Base-by-base conservation (phyloP, 2,888 invertebrate species). In the Macaria liturata region DNA sequence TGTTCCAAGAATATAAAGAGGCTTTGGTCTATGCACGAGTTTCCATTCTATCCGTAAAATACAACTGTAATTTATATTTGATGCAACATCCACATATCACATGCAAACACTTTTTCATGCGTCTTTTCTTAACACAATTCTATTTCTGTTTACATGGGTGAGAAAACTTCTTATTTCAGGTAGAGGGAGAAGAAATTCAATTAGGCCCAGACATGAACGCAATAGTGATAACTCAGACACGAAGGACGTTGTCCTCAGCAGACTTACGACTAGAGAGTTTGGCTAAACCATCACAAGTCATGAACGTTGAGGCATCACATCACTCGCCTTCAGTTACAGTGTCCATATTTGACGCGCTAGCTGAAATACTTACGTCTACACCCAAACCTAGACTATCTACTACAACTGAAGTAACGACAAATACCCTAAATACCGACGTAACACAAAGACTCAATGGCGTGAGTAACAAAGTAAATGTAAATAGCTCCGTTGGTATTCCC, bases 261-360 rank as follows among this genome's bases (percentile, higher is more conserved):
- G 87, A 91, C 72, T 83, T 92, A 72, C 86, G 77, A 80, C 81
- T 91, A 66, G 92, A 92, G 76, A 91, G 90, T 81, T 76, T 90
- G 68, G 76, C 81, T 65, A 90, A 91, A 80, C 78, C 88, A 57
- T 85, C 86, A 76, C 91, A 88, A 67, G 76, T 91, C 61, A 89
- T 93, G 83, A 92, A 90, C 74, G 92, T 93, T 76, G 93, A 93
- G 79, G 92, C 93, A 61, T 90, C 92, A 73, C 84, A 93, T 66
- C 91, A 93, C 75, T 93, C 93, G 71, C 91, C 92, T 65, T 93
- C 93, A 71, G 93, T 93, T 71, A 93, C 93, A 68, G 88, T 93
- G 72, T 93, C 93, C 62, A 93, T 93, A 70, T 93, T 92, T 71
- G 93, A 93, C 83, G 93, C 93, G 78, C 76, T 93, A 80, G 92